phyloP scores from a whole-genome alignment of 2,797 vertebrate genomes.

The Enteromius paludinosus region DNA sequence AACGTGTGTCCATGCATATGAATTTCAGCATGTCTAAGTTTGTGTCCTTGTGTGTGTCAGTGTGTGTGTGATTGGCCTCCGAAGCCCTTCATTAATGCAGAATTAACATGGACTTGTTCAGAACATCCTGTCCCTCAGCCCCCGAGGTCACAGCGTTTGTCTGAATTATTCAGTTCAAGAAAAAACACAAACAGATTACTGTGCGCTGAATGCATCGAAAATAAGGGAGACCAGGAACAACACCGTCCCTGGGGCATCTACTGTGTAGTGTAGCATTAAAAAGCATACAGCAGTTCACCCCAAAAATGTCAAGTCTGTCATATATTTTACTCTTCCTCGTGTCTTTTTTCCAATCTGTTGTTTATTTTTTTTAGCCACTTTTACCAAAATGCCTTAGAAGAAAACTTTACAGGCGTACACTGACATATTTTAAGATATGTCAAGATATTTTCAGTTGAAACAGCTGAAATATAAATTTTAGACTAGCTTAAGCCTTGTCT shows the following conservation, averaged over 20 bases:
- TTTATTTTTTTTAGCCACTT: background rate
- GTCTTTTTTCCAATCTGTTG: background rate
- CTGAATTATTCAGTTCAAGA: conserved; percentile 37
- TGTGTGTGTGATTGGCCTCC: conserved; percentile 30
- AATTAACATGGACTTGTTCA: conserved; percentile 45
- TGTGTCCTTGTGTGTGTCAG: conserved; percentile 14
- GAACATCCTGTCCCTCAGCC: conserved; percentile 36
- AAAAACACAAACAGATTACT: conserved; percentile 33
- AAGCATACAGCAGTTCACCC: background rate
- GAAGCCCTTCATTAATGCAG: conserved; percentile 38
- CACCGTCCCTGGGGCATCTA: background rate
- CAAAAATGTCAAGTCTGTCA: background rate
- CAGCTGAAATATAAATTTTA: too few species aligned
- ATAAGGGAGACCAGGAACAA: background rate
- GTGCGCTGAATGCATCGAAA: conserved; percentile 22
- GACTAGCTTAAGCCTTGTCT: too few species aligned
- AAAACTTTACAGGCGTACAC: too few species aligned
- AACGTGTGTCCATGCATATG: conserved; percentile 25
- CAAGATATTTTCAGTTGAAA: too few species aligned
- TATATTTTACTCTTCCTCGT: background rate
- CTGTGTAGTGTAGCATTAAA: conserved; percentile 2
- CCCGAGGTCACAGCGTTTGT: conserved; percentile 35
- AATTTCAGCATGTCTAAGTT: conserved; percentile 17
- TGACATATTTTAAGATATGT: too few species aligned
- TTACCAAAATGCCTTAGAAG: too few species aligned